These are phyloP conservation scores for Athalia circularis DNA, from an alignment of 2,888 invertebrate genomes.

Conservation along the genomic window DNA sequence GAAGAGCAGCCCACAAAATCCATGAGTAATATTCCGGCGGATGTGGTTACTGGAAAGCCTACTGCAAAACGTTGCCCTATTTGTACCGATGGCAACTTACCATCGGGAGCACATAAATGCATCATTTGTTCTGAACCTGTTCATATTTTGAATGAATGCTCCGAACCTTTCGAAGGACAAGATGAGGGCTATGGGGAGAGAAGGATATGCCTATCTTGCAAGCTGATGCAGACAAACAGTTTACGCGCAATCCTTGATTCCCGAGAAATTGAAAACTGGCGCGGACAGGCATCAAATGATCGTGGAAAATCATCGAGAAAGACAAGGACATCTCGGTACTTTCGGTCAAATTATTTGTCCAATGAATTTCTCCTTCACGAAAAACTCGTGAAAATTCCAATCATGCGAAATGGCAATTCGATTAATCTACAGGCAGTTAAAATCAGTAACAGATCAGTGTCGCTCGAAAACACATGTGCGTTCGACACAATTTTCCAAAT, in stretches of 20 bases:
- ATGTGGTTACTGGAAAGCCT: not conserved
- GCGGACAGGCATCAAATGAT: not conserved
- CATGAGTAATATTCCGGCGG: not conserved
- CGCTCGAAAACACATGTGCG: not conserved
- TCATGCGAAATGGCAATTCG: not conserved
- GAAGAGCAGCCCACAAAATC: not conserved
- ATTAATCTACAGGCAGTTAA: not conserved
- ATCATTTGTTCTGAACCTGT: slow-evolving; percentile 43
- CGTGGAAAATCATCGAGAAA: not conserved
- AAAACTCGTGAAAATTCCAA: not conserved
- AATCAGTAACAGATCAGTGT: not conserved
- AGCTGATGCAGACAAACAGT: slow-evolving; percentile 14
- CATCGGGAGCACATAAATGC: slow-evolving; percentile 40
- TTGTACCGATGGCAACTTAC: slow-evolving; percentile 41
- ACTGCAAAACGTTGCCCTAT: slow-evolving; percentile 36
- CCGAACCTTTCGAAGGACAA: slow-evolving; percentile 35
- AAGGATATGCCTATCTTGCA: slow-evolving; percentile 36
- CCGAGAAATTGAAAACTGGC: slow-evolving; percentile 2
- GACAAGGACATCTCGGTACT: not conserved
- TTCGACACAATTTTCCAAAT: not conserved
- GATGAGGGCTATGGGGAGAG: slow-evolving; percentile 48
- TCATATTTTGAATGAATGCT: slow-evolving; percentile 45
- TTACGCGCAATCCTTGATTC: slow-evolving; percentile 5
- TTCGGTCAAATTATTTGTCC: not conserved
- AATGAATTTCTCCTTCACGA: not conserved